A percentile compares a stretch with the other conserved stretches of the same genome.
Conservation (phyloP, 2,888 invertebrate genomes). For the Cosmorhoe ocellata region DNA sequence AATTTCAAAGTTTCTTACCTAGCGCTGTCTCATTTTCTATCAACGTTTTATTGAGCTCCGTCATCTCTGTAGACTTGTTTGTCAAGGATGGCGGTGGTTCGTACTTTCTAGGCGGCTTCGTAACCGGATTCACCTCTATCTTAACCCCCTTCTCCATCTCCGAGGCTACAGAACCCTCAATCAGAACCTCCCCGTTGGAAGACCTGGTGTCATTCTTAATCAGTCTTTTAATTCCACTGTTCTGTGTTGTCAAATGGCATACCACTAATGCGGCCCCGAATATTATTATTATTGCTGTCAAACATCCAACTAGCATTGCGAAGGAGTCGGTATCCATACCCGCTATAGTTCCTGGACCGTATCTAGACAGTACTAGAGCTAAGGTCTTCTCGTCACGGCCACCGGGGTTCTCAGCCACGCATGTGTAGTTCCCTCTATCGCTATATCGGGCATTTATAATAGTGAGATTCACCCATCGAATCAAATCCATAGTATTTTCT, state of each 20-base stretch:
- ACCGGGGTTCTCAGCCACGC: conserved; percentile 91
- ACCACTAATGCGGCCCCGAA: conserved; percentile 72
- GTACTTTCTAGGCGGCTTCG: conserved; percentile 89
- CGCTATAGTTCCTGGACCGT: conserved; percentile 69
- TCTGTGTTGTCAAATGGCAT: conserved; percentile 81
- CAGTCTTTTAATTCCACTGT: conserved; percentile 80
- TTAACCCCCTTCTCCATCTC: conserved; percentile 92
- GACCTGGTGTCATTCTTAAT: conserved; percentile 83
- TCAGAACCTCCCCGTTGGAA: conserved; percentile 85
- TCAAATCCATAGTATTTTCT: conserved; percentile 74
- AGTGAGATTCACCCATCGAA: conserved; percentile 86
- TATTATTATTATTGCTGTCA: conserved; percentile 71
- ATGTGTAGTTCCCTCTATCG: conserved; percentile 89
- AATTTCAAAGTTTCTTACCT: conserved; percentile 85
- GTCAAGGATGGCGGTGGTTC: conserved; percentile 86
- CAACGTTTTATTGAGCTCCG: conserved; percentile 89
- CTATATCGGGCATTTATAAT: conserved; percentile 84
- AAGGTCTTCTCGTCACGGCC: conserved; percentile 90
- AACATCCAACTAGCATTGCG: conserved; percentile 76
- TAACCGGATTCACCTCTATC: conserved; percentile 90
- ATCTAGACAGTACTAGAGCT: conserved; percentile 81
- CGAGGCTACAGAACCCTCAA: conserved; percentile 87
- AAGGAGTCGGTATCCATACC: conserved; percentile 78
- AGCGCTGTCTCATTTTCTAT: conserved; percentile 88
- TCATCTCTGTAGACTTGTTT: conserved; percentile 88